phyloP scores from a whole-genome alignment of 1,140 invertebrate species.

The Bursaphelenchus mucronatus region DNA sequence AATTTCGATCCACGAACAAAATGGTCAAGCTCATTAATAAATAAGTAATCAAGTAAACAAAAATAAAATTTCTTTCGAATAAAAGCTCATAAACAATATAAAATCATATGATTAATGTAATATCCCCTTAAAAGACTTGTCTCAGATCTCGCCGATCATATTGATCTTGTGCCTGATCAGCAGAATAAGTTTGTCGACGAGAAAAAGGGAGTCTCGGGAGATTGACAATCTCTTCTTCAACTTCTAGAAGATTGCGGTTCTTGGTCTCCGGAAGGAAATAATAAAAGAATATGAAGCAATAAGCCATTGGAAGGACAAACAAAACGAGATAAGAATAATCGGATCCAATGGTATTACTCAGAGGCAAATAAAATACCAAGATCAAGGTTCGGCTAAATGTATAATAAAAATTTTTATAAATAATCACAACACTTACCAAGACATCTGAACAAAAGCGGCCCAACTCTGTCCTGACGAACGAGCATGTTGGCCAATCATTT shows the following conservation, averaged over 20 bases:
- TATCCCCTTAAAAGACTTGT: too few relatives aligned
- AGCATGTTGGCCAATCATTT: constrained; percentile 51
- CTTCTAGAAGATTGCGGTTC: constrained; percentile 49
- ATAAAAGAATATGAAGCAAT: constrained; percentile 47
- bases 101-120: too few relatives aligned
- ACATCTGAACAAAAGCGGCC: constrained; percentile 53
- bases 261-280: constrained; percentile 48
- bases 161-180: too few relatives aligned
- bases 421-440: constrained; percentile 27
- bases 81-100: too few relatives aligned
- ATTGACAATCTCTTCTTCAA: constrained; percentile 31
- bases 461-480: constrained; percentile 53
- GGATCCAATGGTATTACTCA: constrained; percentile 43
- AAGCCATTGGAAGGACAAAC: constrained; percentile 45
- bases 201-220: constrained; percentile 27
- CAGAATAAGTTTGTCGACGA: constrained; percentile 1
- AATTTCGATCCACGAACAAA: too few relatives aligned
- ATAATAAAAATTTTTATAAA: background rate
- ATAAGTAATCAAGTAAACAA: too few relatives aligned
- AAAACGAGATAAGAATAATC: constrained; percentile 46
- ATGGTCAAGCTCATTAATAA: too few relatives aligned
- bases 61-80: too few relatives aligned
- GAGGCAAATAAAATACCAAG: constrained; percentile 43
- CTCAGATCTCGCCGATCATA: too few relatives aligned
- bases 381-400: constrained; percentile 43